Base-by-base conservation (phyloP, 1,140 invertebrate species). In the Drosophila kikkawai region DNA sequence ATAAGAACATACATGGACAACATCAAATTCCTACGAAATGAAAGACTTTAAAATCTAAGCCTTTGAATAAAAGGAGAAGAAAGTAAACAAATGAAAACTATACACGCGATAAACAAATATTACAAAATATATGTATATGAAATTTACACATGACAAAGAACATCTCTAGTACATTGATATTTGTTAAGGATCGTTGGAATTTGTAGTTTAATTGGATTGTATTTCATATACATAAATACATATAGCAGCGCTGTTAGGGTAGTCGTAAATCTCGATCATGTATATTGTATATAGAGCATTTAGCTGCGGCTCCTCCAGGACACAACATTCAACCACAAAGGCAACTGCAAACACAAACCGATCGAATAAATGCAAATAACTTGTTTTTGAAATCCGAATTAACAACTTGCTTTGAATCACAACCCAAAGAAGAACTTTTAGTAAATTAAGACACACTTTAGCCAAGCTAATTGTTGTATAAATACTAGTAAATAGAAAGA, bases 21-120 rank as follows among this genome's bases (percentile, higher is more conserved):
- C 75, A 91, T 88, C 65, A 91, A 91, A 91, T 91, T 91, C 90
- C 90, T 91, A 91, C 84, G 90, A 91, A 91, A 91, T 91, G 82
- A 91, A 91, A 91, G 90, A 91, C 90, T 91, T 91, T 91, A 90
- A 86, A 91, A 82, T 82, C 82, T 90, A 90, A 90, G 85, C 82
- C 85, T 73, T 90, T 90, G 79, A 81, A 82, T 71, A 61, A 88
- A 88, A 13, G 59, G 73, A 58, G 75, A 51, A 76, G 29, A 41
- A 76, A 58, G 73, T 44, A 78, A 73, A 19, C 36, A 59, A 73
- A 59, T 73, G 65, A 78, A 65, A 78, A 78, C 73, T 83, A 77
- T 59, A 78, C 65, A 83, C 67, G 75, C 75, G 77, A 73, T 73
- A 60, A 73, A 73, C 55, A 75, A 71, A 82, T 59, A 58, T 76